Base-by-base conservation (phyloP, 2,797 vertebrate species). In the Tadarida brasiliensis region DNA sequence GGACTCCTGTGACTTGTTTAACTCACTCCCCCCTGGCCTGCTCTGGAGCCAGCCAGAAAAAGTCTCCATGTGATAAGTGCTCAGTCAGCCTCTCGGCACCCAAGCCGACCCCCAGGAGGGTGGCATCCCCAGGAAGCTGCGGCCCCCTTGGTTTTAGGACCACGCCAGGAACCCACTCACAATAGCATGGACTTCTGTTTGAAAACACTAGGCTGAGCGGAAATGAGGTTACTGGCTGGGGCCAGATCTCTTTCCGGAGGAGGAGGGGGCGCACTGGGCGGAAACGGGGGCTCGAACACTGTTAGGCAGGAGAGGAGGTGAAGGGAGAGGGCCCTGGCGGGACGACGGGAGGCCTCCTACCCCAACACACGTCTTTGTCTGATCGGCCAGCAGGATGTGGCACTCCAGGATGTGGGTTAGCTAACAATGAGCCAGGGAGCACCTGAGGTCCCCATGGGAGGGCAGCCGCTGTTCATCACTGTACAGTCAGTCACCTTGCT, bases 181-280 rank as follows among this genome's bases (percentile, higher is more conserved):
- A 97, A 96, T 91, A 86, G 96, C 73, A 14, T 4, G 28, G 91
- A 54, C 57, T 84, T 73, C 54, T 63, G 88, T 95, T 96, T 96
- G 91, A 97, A 97, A 97, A 97, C 97, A 97, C 87, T 63, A 56
- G 28, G 61, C 89, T 70, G 82, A 82, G 54, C 78, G 96, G 97
- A 97, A 97, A 84, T 49, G 96, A 97, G 97, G 97, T 97, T 97
- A 90, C 82, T 74, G 95, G 70, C 82, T 56, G 61, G 80, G 95
- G 90, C 94, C 94, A 96, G 97, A 76, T 61, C 96, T 96, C 94
- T 33, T 97, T 98, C 97, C 96, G 94, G 93, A 87, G 91, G 54
- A 61, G 56, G 76, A 47, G 70, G n/a, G 20, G 87, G 71, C 15
- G 2, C 20, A 20, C 28, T 22, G 22, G 22, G 57, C 14, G 19